Evolutionary conservation across 2,113 vertebrate genomes (phyloP), one percentile per base, ranked within the genome.

Genomic region (Corvus moneduloides): DNA sequence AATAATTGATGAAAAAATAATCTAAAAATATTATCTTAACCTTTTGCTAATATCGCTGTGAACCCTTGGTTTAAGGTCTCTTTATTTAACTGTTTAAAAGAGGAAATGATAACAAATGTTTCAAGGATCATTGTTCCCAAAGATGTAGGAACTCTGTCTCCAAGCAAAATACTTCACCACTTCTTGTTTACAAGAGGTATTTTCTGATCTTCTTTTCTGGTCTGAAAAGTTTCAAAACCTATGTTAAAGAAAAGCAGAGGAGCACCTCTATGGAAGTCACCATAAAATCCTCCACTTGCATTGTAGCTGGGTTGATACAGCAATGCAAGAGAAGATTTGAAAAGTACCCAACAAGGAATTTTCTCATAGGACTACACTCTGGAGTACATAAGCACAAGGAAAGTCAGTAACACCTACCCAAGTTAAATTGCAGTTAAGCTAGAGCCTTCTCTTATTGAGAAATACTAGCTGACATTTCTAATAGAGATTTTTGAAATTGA

Each of bases 1-100:
- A 96, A 96, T 96, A 7, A 94, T 55, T n/a, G 64, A 93, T 86
- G n/a, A 80, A 76, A 89, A 87, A 87, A 84, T 10, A 78, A 92
- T 62, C 64, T 77, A n/a, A 61, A 72, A 71, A 82, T 78, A 91
- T 97, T 97, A 90, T 96, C 91, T 86, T 96, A 97, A 96, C 72
- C 55, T 94, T 92, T 91, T 92, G 35, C 91, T 88, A 87, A 89
- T 74, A 89, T 69, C 56, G 19, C 24, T 64, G 90, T 93, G 88
- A 95, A 78, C 68, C 44, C 84, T 84, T 86, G 66, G 69, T 84
- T 93, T 94, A 94, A 95, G 58, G 59, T 82, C 83, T 94, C 64
- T 92, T 69, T 84, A 84, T 59, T 92, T 82, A 91, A 93, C 59
- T 84, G 95, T 89, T 93, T 91, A 58, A 94, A 95, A 95, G 94